Conservation (phyloP, 1,140 invertebrate genomes). For the Drosophila burlai region DNA sequence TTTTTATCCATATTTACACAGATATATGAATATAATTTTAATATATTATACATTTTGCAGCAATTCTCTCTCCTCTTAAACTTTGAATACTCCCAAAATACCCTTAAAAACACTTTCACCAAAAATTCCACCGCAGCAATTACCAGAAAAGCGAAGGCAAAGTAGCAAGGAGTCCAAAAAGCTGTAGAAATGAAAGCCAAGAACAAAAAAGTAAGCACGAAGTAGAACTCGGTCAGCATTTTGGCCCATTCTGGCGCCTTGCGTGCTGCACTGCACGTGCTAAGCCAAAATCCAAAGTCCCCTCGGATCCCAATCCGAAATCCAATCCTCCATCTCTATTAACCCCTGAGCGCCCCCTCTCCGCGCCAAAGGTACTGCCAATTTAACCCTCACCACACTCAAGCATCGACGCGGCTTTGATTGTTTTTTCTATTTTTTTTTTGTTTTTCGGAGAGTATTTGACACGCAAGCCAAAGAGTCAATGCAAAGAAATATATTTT, state of each 20-base stretch:
- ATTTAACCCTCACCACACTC: constrained; percentile 14
- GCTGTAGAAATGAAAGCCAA: constrained; percentile 12
- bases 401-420: constrained; percentile 47
- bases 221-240: constrained; percentile 57
- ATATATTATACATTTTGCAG: not conserved
- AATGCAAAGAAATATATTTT: constrained; percentile 38
- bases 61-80: not conserved
- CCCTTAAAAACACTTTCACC: constrained; percentile 24
- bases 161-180: constrained; percentile 21
- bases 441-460: constrained; percentile 13
- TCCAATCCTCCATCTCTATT: constrained; percentile 15
- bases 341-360: constrained; percentile 12
- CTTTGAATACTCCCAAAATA: not conserved
- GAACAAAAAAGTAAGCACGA: constrained; percentile 26
- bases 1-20: not conserved
- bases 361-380: constrained; percentile 6
- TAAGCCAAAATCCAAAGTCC: constrained; percentile 16
- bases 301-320: constrained; percentile 5
- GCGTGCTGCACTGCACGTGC: constrained; percentile 50
- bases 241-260: constrained; percentile 50
- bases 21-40: not conserved
- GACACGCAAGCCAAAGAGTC: constrained; percentile 57
- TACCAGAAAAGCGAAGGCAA: constrained; percentile 37
- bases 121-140: constrained; percentile 47
- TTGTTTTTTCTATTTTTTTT: constrained; percentile 46